Evolutionary conservation across 2,888 invertebrate species (phyloP), one percentile per base, ranked within the genome.

Genomic region (Criorhina ranunculi): DNA sequence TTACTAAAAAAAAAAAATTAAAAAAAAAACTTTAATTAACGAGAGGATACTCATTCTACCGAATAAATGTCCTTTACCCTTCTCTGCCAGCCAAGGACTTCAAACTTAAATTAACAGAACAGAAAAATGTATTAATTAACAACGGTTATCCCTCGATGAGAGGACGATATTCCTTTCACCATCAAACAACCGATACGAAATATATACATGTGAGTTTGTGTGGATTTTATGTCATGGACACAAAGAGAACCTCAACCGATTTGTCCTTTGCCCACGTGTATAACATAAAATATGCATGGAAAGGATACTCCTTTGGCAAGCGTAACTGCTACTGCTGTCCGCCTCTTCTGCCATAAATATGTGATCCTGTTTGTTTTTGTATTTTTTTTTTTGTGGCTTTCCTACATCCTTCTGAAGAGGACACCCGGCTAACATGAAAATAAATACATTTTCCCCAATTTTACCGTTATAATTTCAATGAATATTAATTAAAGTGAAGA

Each of bases 401-500:
- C 15, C 33, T 59, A 24, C 11, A 19, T 11, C 49, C 31, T 8
- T 17, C 19, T 15, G 37, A 15, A 51, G 59, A 51, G 59, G 53
- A 79, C 46, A 44, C 1, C 40, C 42, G 15, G 19, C 15, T 40
- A 66, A 83, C 64, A 72, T 53, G 66, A 62, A 53, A 66, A 66
- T 80, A 55, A 60, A 80, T 85, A 49, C 78, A 79, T 75, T 83
- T 83, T 78, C 40, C 49, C 40, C 79, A 69, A 57, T 79, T 75
- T 80, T 70, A 76, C 80, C 75, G 85, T 80, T 85, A 83, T 85
- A 85, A 85, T 85, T 79, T 85, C 80, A 85, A 85, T 85, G 85
- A 85, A 85, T 85, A 85, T 85, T 85, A 85, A 85, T 85, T 85
- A 85, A 85, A 85, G 75, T 62, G 78, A 70, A 80, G 80, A 85